phyloP scores from a whole-genome alignment of 2,113 vertebrate species.

The Mobula hypostoma region DNA sequence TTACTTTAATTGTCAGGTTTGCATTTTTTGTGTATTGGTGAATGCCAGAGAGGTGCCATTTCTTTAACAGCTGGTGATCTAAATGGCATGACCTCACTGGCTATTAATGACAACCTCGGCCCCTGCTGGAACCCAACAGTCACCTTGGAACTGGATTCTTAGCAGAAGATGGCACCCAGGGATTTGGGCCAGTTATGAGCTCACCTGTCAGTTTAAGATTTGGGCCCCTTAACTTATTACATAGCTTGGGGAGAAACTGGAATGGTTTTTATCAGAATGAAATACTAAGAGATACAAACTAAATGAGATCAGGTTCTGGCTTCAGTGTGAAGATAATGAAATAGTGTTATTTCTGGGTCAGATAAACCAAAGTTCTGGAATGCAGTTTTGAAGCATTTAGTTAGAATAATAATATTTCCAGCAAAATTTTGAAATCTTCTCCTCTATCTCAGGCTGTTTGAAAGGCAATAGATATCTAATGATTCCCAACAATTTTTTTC shows the following conservation, averaged over 20 bases:
- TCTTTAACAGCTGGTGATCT: too few species aligned
- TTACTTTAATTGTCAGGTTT: too few species aligned
- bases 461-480: neutral
- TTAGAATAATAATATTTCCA: neutral
- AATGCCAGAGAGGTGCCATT: too few species aligned
- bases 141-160: too few species aligned
- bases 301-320: neutral
- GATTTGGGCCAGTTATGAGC: too few species aligned
- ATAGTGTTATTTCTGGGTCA: neutral
- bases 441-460: neutral
- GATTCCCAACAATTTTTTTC: neutral
- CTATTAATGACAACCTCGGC: too few species aligned
- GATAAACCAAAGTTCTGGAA: neutral
- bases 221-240: neutral
- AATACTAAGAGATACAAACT: neutral
- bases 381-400: neutral
- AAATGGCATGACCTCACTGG: too few species aligned
- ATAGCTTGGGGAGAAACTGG: neutral
- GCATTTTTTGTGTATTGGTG: too few species aligned
- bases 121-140: too few species aligned
- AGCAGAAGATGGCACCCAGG: too few species aligned
- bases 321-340: neutral
- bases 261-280: neutral
- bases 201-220: neutral
- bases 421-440: neutral